Conservation (phyloP, 2,113 vertebrate species). For the Crocuta crocuta region DNA sequence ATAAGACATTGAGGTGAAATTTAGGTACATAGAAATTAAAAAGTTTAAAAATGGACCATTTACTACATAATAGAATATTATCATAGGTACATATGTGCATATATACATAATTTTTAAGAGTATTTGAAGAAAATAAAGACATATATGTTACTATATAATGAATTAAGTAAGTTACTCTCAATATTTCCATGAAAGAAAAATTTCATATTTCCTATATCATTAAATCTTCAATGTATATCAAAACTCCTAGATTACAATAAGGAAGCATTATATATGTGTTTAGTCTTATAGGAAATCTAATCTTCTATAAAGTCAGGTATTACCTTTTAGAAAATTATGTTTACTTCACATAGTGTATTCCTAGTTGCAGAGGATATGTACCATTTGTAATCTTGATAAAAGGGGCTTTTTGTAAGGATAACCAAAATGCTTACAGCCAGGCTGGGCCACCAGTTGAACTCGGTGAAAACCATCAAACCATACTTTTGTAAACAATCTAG, state of each 20-base stretch:
- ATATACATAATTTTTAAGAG: neutral
- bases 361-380: neutral
- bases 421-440: neutral
- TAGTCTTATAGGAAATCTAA: neutral
- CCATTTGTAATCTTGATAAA: neutral
- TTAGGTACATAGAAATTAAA: neutral
- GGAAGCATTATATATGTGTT: neutral
- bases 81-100: neutral
- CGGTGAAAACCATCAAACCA: neutral
- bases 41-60: neutral
- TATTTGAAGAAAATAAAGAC: neutral
- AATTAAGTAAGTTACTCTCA: neutral
- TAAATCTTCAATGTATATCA: neutral
- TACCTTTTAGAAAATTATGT: neutral
- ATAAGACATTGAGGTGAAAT: neutral
- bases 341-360: neutral
- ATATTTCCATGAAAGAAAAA: neutral
- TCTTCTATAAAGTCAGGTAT: neutral
- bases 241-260: neutral
- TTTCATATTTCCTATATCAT: neutral
- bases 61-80: neutral
- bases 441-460: neutral
- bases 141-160: neutral
- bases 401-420: neutral
- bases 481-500: neutral